Evolutionary conservation across 2,888 invertebrate species (phyloP).

Genomic region (Peribatodes rhomboidaria): DNA sequence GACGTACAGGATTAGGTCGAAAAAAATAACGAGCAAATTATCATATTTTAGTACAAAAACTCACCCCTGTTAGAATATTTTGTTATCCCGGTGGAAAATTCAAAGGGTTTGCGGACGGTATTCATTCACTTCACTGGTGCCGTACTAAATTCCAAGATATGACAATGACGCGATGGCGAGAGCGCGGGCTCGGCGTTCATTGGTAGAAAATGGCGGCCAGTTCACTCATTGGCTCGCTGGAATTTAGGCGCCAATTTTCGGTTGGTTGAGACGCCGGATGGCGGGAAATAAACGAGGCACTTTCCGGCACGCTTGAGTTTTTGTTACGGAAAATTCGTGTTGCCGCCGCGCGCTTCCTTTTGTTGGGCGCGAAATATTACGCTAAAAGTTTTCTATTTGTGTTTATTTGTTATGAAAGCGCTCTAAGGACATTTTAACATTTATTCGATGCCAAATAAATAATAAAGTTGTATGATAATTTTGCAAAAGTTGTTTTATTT

Average conservation of each 20-base stretch:
- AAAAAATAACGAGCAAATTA: slow-evolving; percentile 41
- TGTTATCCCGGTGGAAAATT: slow-evolving; percentile 76
- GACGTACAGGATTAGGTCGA: slow-evolving; percentile 50
- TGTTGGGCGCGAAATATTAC: slow-evolving; percentile 11
- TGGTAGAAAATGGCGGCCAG: slow-evolving; percentile 84
- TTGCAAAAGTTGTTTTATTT: too few species aligned
- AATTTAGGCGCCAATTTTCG: slow-evolving; percentile 85
- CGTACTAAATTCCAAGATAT: slow-evolving; percentile 86
- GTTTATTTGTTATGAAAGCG: not conserved
- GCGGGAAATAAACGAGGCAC: slow-evolving; percentile 80
- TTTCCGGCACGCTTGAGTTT: slow-evolving; percentile 80
- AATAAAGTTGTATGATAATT: too few species aligned
- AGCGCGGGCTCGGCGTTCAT: slow-evolving; percentile 81
- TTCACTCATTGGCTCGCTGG: slow-evolving; percentile 69
- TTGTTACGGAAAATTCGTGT: slow-evolving; percentile 79
- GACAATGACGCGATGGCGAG: slow-evolving; percentile 84
- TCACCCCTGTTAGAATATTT: slow-evolving; percentile 71
- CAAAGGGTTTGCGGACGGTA: slow-evolving; percentile 83
- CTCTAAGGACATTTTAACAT: not conserved
- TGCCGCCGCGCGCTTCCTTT: slow-evolving; percentile 72
- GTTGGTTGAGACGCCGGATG: slow-evolving; percentile 83
- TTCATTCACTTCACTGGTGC: slow-evolving; percentile 83
- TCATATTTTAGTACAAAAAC: slow-evolving; percentile 47
- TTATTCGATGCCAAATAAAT: not conserved
- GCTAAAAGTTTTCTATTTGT: slow-evolving; percentile 2